These are phyloP conservation scores for Mystacornis crossleyi DNA, from an alignment of 2,113 vertebrate species.

Conservation along the genomic window DNA sequence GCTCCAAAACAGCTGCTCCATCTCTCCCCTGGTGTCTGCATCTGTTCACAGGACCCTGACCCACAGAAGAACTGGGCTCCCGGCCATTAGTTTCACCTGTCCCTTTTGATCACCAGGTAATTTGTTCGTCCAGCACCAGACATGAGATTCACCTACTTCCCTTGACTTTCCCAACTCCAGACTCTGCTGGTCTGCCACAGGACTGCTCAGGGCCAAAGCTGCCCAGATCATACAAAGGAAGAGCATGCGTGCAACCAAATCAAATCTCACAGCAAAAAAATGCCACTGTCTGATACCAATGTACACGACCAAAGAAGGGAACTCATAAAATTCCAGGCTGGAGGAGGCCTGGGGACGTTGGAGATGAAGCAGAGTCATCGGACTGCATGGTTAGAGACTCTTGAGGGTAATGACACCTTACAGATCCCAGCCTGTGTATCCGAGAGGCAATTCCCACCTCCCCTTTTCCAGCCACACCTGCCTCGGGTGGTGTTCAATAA, in stretches of 20 bases:
- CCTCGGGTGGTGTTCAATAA: background rate
- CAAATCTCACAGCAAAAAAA: background rate
- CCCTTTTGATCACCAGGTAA: background rate
- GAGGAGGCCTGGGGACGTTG: background rate
- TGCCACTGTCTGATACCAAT: fast-evolving
- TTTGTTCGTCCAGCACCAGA: background rate
- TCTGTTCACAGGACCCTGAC: background rate
- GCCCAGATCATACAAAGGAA: background rate
- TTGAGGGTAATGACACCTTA: background rate
- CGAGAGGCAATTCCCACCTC: background rate
- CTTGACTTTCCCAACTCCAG: background rate
- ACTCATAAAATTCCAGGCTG: background rate
- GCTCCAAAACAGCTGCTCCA: background rate
- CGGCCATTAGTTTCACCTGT: background rate
- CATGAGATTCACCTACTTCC: background rate
- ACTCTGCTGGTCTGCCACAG: background rate
- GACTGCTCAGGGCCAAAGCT: background rate
- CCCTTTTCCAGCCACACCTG: background rate
- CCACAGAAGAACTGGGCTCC: background rate
- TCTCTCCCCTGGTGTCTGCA: background rate
- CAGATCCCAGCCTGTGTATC: background rate
- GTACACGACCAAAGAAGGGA: background rate
- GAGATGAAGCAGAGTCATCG: background rate
- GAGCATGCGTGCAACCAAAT: background rate
- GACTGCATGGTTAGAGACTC: background rate